Conservation (phyloP, 2,113 vertebrate species). For the Montifringilla adamsi region DNA sequence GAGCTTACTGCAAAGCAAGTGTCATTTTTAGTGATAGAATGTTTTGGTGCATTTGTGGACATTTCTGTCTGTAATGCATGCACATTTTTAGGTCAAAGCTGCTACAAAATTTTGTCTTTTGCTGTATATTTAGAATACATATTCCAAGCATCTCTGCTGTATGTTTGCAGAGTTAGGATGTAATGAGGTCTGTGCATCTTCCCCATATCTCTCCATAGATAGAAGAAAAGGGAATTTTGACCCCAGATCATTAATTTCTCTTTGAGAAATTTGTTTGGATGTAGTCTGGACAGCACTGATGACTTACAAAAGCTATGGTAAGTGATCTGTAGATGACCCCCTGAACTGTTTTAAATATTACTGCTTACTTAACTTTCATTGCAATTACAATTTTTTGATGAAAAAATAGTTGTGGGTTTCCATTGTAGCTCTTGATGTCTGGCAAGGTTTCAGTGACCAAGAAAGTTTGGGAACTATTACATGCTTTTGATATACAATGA, state of each 20-base stretch:
- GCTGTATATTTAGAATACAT: background rate
- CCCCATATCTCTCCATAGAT: background rate
- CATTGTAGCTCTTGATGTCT: background rate
- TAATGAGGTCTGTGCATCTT: background rate
- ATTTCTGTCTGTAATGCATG: background rate
- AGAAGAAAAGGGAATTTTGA: background rate
- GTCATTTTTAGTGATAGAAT: background rate
- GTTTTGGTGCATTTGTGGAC: background rate
- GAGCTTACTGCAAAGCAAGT: background rate
- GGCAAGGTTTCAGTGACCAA: background rate
- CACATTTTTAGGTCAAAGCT: background rate
- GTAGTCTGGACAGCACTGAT: background rate
- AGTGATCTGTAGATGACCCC: background rate
- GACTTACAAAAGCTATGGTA: background rate
- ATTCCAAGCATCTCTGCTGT: background rate
- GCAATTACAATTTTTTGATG: background rate
- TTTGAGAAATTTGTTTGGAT: background rate
- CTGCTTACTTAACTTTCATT: background rate
- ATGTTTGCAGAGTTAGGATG: background rate
- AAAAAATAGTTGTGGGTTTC: background rate
- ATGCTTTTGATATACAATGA: background rate
- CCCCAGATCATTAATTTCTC: background rate
- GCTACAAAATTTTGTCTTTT: background rate
- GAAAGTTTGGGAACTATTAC: background rate
- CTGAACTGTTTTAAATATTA: background rate